Evolutionary conservation across 2,113 vertebrate species (phyloP).

Genomic region (Ascaphus truei): DNA sequence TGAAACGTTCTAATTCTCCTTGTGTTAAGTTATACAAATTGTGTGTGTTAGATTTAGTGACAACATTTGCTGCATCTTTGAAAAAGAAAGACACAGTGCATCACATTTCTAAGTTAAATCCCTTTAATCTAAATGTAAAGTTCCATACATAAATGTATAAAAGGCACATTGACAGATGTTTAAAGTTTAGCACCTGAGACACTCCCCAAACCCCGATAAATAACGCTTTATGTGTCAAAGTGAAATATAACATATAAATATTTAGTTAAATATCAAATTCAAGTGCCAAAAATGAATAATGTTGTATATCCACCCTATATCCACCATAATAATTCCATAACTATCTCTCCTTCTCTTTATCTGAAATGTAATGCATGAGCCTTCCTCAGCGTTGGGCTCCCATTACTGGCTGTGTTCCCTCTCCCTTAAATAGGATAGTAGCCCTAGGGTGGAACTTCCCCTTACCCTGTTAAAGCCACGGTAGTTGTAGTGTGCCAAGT

Average conservation of each 20-base stretch:
- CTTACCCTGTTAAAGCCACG: no score
- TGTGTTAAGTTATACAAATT: not conserved
- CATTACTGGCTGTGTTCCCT: no score
- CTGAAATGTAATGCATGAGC: no score
- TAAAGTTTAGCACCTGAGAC: not conserved
- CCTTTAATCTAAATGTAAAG: not conserved
- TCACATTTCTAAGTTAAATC: not conserved
- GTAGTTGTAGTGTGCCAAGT: no score
- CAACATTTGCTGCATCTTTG: not conserved
- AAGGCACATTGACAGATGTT: not conserved
- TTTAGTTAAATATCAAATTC: not conserved
- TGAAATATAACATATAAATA: not conserved
- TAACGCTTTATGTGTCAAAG: not conserved
- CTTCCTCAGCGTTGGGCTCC: no score
- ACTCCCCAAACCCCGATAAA: not conserved
- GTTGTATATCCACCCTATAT: not conserved
- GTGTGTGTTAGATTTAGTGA: not conserved
- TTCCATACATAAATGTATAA: not conserved
- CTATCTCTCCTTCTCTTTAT: no score
- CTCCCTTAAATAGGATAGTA: no score
- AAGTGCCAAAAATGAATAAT: not conserved
- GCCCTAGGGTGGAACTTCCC: no score
- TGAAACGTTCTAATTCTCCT: not conserved
- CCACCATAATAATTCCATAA: no score
- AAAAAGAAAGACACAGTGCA: not conserved